Percentiles rank a stretch among this genome's conserved stretches.
Evolutionary conservation across 2,888 invertebrate species (phyloP).

Genomic region (Sesamia inferens): DNA sequence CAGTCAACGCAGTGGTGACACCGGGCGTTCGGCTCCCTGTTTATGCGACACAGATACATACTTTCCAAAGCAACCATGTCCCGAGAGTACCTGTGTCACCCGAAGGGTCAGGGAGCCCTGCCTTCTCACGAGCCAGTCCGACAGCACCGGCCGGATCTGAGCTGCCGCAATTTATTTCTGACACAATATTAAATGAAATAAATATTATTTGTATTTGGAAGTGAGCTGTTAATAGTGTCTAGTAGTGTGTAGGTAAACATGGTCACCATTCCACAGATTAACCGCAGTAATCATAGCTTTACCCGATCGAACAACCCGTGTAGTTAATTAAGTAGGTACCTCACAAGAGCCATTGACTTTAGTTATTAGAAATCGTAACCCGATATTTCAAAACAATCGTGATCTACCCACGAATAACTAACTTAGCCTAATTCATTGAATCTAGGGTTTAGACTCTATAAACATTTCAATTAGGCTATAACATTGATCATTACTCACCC

Average conservation of each 20-base stretch:
- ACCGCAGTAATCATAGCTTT: background rate
- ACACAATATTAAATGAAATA: too few species aligned
- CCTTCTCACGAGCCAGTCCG: too few species aligned
- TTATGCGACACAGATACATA: too few species aligned
- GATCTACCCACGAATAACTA: slow-evolving; percentile 40
- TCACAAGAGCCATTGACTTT: background rate
- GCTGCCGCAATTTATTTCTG: too few species aligned
- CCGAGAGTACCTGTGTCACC: too few species aligned
- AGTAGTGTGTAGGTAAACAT: background rate
- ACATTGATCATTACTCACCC: slow-evolving; percentile 68
- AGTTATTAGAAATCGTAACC: slow-evolving; percentile 21
- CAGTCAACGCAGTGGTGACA: too few species aligned
- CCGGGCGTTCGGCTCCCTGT: too few species aligned
- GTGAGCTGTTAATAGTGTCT: too few species aligned
- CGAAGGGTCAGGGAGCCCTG: too few species aligned
- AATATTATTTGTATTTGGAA: too few species aligned
- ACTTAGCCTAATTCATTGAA: slow-evolving; percentile 51
- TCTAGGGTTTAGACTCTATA: slow-evolving; percentile 50
- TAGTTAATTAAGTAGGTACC: background rate
- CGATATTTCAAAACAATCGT: slow-evolving; percentile 49
- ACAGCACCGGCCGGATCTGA: too few species aligned
- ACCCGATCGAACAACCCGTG: background rate
- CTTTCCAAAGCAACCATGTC: too few species aligned
- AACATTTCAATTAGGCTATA: slow-evolving; percentile 65
- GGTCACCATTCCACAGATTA: background rate